phyloP scores from a whole-genome alignment of 1,140 invertebrate genomes.

The Aplysia californica region DNA sequence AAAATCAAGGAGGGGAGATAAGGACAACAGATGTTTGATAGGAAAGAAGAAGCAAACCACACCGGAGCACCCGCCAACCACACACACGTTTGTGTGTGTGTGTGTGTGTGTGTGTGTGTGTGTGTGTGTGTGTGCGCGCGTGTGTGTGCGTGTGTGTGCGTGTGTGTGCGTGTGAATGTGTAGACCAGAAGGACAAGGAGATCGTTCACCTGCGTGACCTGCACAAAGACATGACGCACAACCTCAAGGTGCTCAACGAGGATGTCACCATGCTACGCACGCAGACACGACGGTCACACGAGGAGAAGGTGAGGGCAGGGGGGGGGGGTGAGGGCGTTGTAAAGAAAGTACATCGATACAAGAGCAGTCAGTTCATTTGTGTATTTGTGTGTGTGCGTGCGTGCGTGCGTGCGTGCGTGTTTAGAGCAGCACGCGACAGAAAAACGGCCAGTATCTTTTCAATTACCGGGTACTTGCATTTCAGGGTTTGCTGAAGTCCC shows the following conservation, averaged over 20 bases:
- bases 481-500: constrained; percentile 9
- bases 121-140: too few species aligned
- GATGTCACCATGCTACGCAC: constrained; percentile 20
- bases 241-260: constrained; percentile 7
- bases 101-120: too few species aligned
- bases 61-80: too few species aligned
- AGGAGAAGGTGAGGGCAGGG: background rate
- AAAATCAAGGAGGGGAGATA: too few species aligned
- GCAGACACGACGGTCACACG: background rate
- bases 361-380: background rate
- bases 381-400: background rate
- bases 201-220: constrained; percentile 9
- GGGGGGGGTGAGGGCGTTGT: background rate
- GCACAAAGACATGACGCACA: background rate
- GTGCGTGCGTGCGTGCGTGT: background rate
- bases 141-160: too few species aligned
- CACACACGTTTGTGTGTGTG: too few species aligned
- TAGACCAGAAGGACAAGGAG: constrained; percentile 17
- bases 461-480: background rate
- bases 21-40: too few species aligned
- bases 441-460: background rate
- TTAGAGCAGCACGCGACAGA: background rate
- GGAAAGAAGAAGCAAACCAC: too few species aligned
- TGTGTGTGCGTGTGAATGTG: too few species aligned
- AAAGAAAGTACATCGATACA: background rate